phyloP scores from a whole-genome alignment of 2,113 vertebrate genomes.

The Arothron firmamentum region DNA sequence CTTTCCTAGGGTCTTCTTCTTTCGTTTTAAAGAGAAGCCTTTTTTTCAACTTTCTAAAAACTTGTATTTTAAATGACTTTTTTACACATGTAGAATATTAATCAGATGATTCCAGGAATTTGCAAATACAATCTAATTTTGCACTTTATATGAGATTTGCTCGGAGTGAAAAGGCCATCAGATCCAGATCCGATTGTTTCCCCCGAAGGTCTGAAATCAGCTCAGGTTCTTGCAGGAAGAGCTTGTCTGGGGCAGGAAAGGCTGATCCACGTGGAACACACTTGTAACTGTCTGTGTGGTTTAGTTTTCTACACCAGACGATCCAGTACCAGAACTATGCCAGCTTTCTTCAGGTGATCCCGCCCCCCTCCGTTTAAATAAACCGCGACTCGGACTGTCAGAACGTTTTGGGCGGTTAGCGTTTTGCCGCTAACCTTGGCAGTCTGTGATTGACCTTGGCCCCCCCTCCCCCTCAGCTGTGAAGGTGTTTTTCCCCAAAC shows the following conservation, averaged over 20 bases:
- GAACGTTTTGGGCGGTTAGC: not conserved
- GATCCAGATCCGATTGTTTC: conserved; percentile 25
- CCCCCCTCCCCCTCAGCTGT: conserved; percentile 4
- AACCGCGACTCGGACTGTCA: not conserved
- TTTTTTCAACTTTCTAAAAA: conserved; percentile 70
- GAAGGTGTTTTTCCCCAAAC: conserved; percentile 11
- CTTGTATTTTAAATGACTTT: conserved; percentile 74
- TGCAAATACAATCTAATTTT: conserved; percentile 81
- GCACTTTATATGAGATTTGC: conserved; percentile 75
- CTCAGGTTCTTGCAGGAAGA: conserved; percentile 66
- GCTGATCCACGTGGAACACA: conserved; percentile 2
- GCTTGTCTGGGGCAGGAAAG: conserved; percentile 32
- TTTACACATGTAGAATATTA: conserved; percentile 63
- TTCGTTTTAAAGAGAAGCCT: conserved; percentile 21
- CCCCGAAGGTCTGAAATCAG: not conserved
- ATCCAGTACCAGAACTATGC: conserved; percentile 65
- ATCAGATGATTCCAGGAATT: conserved; percentile 75
- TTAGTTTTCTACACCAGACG: conserved; percentile 28
- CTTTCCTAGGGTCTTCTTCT: conserved; percentile 68
- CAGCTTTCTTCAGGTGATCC: conserved; percentile 67
- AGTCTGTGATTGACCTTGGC: not conserved
- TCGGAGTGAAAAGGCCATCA: conserved; percentile 67
- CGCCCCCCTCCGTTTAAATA: not conserved
- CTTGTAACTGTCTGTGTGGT: conserved; percentile 13
- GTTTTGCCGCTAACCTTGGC: not conserved